Evolutionary conservation across 2,113 vertebrate genomes (phyloP), one percentile per base, ranked within the genome.

Genomic region (Archilochus colubris): DNA sequence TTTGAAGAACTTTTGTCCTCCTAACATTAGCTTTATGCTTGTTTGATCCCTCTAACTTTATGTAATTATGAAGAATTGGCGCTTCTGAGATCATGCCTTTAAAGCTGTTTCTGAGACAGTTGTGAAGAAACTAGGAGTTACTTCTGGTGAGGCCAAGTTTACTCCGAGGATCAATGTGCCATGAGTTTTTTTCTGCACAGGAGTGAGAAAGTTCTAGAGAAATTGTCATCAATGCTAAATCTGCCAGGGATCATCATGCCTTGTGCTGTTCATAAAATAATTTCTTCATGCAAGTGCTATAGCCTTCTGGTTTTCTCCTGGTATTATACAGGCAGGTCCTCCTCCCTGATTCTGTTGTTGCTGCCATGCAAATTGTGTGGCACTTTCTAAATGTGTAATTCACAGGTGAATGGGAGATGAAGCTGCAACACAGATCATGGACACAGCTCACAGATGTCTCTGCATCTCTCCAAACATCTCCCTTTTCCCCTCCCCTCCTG

Each of bases 391-490:
- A 23, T 27, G 31, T 79, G 38, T 38, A 89, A n/a, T 59, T 57
- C 48, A 22, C 36, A 57, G 28, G 1, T 48, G 50, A 50, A 89
- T 36, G 51, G 19, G 28, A 88, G 15, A 6, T 43, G 27, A 91
- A 90, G n/a, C 46, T 0, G 0, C 67, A 86, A 50, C 6, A 28
- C 10, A n/a, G 25, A 9, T 27, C 1, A 0, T 7, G 15, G 44
- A 83, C 12, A 46, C 30, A 61, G 31, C 40, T 61, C 50, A 67
- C 51, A 50, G 61, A 91, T 2, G 1, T 46, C 62, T 53, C 72
- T 63, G 30, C 7, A 44, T 72, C 54, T 72, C 61, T 81, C 36
- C 40, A 90, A 90, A 78, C 30, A 72, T 11, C 15, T 79, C 50
- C 33, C 1, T 5, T 70, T 82, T 77, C 84, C 75, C 70, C 33